phyloP scores from a whole-genome alignment of 1,140 invertebrate genomes.

The Pemphigus obesinymphae region DNA sequence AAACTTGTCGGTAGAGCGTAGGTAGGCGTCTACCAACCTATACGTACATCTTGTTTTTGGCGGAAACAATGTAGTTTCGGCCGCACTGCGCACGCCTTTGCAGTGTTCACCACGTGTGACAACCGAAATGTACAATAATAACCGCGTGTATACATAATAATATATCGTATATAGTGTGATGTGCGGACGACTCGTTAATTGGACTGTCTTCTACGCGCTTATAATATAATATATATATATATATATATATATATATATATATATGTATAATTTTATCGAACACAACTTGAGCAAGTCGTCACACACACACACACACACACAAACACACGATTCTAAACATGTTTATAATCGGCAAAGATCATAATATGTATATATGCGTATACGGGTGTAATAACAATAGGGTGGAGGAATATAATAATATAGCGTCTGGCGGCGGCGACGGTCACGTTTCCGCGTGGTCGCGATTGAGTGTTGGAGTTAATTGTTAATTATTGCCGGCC shows the following conservation, averaged over 20 bases:
- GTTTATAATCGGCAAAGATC: constrained; percentile 14
- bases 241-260: background rate
- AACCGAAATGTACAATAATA: too few relatives aligned
- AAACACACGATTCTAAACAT: background rate
- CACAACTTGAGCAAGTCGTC: background rate
- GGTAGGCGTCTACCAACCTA: too few relatives aligned
- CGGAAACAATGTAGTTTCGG: too few relatives aligned
- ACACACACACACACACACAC: background rate
- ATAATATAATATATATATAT: background rate
- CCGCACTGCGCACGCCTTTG: too few relatives aligned
- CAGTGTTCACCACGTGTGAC: too few relatives aligned
- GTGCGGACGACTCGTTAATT: too few relatives aligned
- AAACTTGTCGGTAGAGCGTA: too few relatives aligned
- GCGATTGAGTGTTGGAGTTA: constrained; percentile 39
- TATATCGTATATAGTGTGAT: too few relatives aligned
- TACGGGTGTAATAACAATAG: background rate
- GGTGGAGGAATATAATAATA: background rate
- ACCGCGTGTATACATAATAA: too few relatives aligned
- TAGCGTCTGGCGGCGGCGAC: background rate
- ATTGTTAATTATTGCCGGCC: constrained; percentile 34
- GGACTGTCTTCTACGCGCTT: background rate
- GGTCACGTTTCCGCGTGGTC: constrained; percentile 33
- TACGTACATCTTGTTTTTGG: too few relatives aligned
- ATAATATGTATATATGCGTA: background rate
- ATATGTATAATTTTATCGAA: too few relatives aligned